Evolutionary conservation across 2,113 vertebrate genomes (phyloP), one percentile per base, ranked within the genome.

Genomic region (Trichomycterus rosablanca): DNA sequence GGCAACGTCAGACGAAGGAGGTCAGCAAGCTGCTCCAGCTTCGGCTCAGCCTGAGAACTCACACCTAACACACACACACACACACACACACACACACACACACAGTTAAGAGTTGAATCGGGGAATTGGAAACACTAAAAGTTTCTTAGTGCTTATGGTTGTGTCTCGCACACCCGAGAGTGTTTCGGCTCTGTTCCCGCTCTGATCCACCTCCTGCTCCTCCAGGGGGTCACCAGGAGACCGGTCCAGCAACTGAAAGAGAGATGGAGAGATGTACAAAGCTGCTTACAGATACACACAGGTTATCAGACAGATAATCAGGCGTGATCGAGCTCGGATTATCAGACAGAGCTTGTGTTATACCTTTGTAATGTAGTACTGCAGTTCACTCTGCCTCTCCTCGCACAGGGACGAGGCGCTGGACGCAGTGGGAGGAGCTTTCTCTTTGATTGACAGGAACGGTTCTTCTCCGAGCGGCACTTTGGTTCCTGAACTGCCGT

Each of bases 311-410:
- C 1, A 42, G 20, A 53, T 7, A 18, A 3, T 32, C n/a, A 30
- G n/a, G 9, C 3, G 5, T 14, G 52, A 18, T 7, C 5, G 35
- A n/a, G 37, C 12, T n/a, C 37, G 15, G 2, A n/a, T n/a, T n/a
- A n/a, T n/a, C n/a, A n/a, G n/a, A n/a, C n/a, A 30, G 58, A 40
- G 35, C 22, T 19, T 45, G 22, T 37, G 26, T 37, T 5, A 11
- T 24, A 74, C 67, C 72, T 74, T 74, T 11, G 63, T 37, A 9
- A 74, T 61, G 42, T 70, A 74, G 40, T 63, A 70, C 58, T 74
- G 63, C 40, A 74, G 67, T 18, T 74, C 72, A 32, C 10, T 70
- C 54, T 66, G 67, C 63, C 67, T 22, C 3, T 70, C 67, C 9
- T 57, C 56, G 35, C 40, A 19, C 7, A 34, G 1, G 42, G 56